Conservation (phyloP, 1,140 invertebrate genomes). For the Orius insidiosus region DNA sequence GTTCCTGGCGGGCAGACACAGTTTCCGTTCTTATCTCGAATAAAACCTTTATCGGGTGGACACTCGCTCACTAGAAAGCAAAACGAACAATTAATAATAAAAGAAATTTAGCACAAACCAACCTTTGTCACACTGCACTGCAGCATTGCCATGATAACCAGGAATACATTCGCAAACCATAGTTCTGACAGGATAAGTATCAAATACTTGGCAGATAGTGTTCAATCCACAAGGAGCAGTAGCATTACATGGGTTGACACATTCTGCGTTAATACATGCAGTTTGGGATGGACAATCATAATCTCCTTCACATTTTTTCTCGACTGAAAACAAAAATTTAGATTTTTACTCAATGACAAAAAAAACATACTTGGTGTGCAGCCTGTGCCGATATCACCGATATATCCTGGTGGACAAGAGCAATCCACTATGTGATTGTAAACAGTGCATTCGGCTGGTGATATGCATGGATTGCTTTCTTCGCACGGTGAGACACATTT, state of each 20-base stretch:
- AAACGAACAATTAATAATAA: constrained; percentile 17
- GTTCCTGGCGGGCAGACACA: constrained; percentile 58
- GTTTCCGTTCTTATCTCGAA: constrained; percentile 46
- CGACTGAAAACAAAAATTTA: constrained; percentile 23
- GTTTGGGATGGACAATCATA: constrained; percentile 63
- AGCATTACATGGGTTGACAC: constrained; percentile 65
- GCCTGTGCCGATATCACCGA: constrained; percentile 42
- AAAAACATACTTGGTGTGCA: constrained; percentile 37
- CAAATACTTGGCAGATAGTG: constrained; percentile 58
- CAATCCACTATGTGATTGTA: constrained; percentile 60
- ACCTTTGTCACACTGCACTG: constrained; percentile 54
- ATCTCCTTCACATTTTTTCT: constrained; percentile 59
- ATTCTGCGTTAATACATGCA: constrained; percentile 63
- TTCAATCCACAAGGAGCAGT: constrained; percentile 67
- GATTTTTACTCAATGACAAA: constrained; percentile 4
- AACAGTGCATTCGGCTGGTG: constrained; percentile 51
- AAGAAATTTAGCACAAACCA: constrained; percentile 22
- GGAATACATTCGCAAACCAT: constrained; percentile 79
- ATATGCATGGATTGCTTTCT: constrained; percentile 41
- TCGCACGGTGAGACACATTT: constrained; percentile 62
- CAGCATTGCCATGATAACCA: constrained; percentile 65
- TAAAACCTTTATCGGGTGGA: constrained; percentile 48
- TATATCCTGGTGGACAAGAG: constrained; percentile 56
- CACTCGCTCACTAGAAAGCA: constrained; percentile 41
- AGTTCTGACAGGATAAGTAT: constrained; percentile 65